phyloP scores from a whole-genome alignment of 2,113 vertebrate species.

The Pelmatolapia mariae region DNA sequence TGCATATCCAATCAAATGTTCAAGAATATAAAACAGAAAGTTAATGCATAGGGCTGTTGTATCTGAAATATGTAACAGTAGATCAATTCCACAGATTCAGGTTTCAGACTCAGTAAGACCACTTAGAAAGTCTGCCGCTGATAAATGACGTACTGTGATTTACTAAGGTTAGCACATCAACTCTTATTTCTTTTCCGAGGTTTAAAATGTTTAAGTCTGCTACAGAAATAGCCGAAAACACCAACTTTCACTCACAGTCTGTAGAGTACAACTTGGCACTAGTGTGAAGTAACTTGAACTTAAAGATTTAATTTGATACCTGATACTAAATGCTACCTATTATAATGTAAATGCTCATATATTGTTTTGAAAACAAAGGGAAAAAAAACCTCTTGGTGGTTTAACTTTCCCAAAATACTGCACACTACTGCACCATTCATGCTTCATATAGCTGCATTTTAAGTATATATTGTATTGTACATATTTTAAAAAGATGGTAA shows the following conservation, averaged over 20 bases:
- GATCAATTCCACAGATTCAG: background rate
- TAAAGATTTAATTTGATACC: background rate
- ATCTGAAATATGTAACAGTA: background rate
- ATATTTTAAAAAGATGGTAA: background rate
- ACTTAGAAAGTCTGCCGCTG: background rate
- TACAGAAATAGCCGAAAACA: background rate
- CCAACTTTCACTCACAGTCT: background rate
- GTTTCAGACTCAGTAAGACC: background rate
- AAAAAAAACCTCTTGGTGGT: background rate
- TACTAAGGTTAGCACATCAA: background rate
- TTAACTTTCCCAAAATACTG: background rate
- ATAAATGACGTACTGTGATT: background rate
- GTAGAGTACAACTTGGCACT: background rate
- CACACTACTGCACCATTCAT: background rate
- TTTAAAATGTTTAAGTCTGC: background rate
- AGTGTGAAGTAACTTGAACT: background rate
- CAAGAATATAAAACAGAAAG: background rate
- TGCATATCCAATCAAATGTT: background rate
- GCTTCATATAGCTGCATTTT: background rate
- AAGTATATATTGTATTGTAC: background rate
- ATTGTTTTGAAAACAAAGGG: background rate
- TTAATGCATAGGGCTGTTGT: background rate
- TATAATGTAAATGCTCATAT: conserved; percentile 12
- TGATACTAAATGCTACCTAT: background rate
- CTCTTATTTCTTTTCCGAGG: background rate